These are phyloP conservation scores for Cydia amplana DNA, from an alignment of 1,140 invertebrate genomes.

Conservation along the genomic window DNA sequence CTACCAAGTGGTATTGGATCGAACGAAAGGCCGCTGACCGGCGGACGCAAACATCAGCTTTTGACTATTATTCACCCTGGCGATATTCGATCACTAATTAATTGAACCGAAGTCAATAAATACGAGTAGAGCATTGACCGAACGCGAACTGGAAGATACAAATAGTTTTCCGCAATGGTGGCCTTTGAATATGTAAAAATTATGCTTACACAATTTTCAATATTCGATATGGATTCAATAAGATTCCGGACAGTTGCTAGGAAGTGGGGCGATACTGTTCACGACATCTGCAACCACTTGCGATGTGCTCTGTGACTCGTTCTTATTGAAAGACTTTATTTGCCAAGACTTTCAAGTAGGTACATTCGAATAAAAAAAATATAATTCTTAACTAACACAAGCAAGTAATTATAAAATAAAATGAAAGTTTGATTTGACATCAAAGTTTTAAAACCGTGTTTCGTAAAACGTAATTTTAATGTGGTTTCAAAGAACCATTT, in stretches of 20 bases:
- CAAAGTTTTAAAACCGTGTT: neutral
- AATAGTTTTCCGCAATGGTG: slow-evolving; percentile 20
- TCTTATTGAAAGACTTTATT: slow-evolving; percentile 21
- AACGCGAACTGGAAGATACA: neutral
- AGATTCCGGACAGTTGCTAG: slow-evolving; percentile 18
- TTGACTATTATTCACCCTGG: neutral
- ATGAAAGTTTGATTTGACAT: neutral
- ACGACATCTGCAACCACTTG: slow-evolving; percentile 30
- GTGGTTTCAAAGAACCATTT: slow-evolving; percentile 6
- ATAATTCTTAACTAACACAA: neutral
- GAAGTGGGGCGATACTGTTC: slow-evolving; percentile 24
- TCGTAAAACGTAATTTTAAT: neutral
- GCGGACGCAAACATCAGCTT: neutral
- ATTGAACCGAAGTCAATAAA: slow-evolving; percentile 22
- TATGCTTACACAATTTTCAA: slow-evolving; percentile 42
- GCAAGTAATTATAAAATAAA: neutral
- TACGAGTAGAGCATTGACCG: neutral
- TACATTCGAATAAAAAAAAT: neutral
- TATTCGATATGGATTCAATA: slow-evolving; percentile 43
- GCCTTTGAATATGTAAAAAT: slow-evolving; percentile 23
- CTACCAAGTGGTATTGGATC: neutral
- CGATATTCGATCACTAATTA: slow-evolving; percentile 13
- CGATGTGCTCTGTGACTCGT: slow-evolving; percentile 1
- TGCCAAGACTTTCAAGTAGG: neutral
- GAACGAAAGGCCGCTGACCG: neutral